A percentile compares a stretch with the other conserved stretches of the same genome.
phyloP scores from a whole-genome alignment of 1,140 invertebrate species.

The Ceratosolen solmsi region DNA sequence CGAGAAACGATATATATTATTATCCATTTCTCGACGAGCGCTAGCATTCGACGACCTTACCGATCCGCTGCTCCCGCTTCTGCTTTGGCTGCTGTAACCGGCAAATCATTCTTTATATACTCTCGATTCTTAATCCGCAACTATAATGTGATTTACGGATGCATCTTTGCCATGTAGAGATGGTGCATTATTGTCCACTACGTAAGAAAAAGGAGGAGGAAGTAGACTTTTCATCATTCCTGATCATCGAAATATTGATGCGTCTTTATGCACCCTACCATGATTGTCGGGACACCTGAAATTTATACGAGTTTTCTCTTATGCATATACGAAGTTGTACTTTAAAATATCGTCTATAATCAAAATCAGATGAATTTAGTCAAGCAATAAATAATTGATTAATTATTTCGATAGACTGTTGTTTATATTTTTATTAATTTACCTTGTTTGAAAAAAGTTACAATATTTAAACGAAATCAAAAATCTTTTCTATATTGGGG shows the following conservation, averaged over 20 bases:
- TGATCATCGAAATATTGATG: conserved; percentile 21
- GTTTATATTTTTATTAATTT: neutral
- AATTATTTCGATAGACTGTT: neutral
- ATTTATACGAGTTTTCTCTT: conserved; percentile 26
- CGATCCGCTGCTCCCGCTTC: neutral
- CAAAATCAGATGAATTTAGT: neutral
- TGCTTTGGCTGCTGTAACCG: neutral
- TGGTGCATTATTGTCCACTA: conserved; percentile 11
- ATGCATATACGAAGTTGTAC: neutral
- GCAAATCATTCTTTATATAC: conserved; percentile 40
- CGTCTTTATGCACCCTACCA: conserved; percentile 39
- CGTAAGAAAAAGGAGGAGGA: neutral
- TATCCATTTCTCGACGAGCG: conserved; percentile 24
- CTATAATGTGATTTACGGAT: conserved; percentile 48
- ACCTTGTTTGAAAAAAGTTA: too few relatives aligned
- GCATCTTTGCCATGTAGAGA: neutral
- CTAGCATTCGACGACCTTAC: conserved; percentile 32
- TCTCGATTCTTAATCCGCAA: conserved; percentile 28
- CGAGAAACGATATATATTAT: conserved; percentile 57
- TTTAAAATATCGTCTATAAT: neutral
- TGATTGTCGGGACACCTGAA: neutral
- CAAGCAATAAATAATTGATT: conserved; percentile 18
- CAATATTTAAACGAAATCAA: conserved; percentile 1
- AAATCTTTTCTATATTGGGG: neutral
- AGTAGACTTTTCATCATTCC: conserved; percentile 27